A percentile compares a stretch with the other conserved stretches of the same genome.
phyloP scores from a whole-genome alignment of 2,113 vertebrate species.

The Cynoglossus semilaevis region DNA sequence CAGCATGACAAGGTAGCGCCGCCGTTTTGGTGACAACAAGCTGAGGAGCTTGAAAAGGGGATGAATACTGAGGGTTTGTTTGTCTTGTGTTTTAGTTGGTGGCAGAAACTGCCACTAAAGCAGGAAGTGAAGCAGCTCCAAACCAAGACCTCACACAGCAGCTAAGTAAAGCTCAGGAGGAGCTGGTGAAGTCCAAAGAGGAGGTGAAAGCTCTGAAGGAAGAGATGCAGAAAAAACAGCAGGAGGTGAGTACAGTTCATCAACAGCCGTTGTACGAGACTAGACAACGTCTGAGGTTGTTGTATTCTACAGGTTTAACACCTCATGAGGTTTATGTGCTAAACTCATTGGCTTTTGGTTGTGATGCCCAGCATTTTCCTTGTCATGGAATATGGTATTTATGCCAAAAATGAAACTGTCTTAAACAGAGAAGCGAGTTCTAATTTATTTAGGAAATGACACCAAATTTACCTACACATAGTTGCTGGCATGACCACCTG shows the following conservation, averaged over 20 bases:
- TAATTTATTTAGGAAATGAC: no score
- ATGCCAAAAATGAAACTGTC: no score
- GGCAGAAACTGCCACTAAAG: constrained; percentile 75
- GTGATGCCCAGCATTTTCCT: no score
- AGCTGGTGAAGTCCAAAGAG: constrained; percentile 49
- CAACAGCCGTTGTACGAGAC: no score
- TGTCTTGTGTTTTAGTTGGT: constrained; percentile 73
- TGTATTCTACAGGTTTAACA: no score
- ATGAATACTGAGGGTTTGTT: not conserved
- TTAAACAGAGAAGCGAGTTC: no score
- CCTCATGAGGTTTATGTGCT: no score
- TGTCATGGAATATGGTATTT: no score
- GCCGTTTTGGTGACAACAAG: not conserved
- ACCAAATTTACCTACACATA: no score
- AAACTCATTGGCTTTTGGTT: no score
- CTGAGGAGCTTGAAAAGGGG: not conserved
- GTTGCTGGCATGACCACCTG: no score
- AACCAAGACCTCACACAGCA: constrained; percentile 53
- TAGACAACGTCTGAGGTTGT: no score
- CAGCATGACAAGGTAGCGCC: constrained; percentile 87
- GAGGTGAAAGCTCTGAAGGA: constrained; percentile 54
- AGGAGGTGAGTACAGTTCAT: constrained; percentile 45
- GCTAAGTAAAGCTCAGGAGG: constrained; percentile 56
- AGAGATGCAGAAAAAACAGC: constrained; percentile 51
- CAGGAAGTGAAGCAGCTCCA: constrained; percentile 39